Base-by-base conservation (phyloP, 2,797 vertebrate species). In the Gymnopithys bicolor region DNA sequence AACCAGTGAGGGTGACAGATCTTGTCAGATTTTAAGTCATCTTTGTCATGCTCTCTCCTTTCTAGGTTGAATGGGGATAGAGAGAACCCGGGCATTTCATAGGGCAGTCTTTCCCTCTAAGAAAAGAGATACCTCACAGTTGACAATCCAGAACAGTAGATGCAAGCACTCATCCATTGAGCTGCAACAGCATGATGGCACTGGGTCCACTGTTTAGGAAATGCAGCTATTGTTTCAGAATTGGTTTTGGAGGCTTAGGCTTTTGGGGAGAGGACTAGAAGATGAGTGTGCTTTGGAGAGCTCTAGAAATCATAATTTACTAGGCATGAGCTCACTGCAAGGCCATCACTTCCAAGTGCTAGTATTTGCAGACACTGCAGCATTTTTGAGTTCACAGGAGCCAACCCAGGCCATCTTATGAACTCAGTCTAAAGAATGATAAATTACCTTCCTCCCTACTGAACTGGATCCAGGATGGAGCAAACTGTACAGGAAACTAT, bases 391-490 rank as follows among this genome's bases (percentile, higher is more conserved):
- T 79, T 83, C 3, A 8, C 32, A 56, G 63, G 32, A 82, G 51
- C 25, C 71, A 89, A 45, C 10, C 21, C 0, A 0, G 84, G 62
- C 41, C 76, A 78, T 81, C 43, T 87, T 87, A 77, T 24, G 25
- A 89, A 78, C 92, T 91, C 89, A 84, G 64, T 49, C 68, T 71
- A 85, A 48, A 81, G 46, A 91, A 89, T 56, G 43, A 91, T 66
- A 83, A 81, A 93, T 92, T 89, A 49, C 35, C 24, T 86, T 85
- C 19, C 24, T 77, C 43, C 0, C 2, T 83, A 49, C 58, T 91
- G 89, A 95, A 86, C 28, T 69, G 39, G 51, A 86, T 96, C 94
- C 87, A 96, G 39, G 39, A 85, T 41, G 33, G 58, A 55, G 58
- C 41, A 84, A 60, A 90, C n/a, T 80, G 58, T 32, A 89, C 66